Evolutionary conservation across 2,797 vertebrate species (phyloP), one percentile per base, ranked within the genome.

Genomic region (Ibycter americanus): DNA sequence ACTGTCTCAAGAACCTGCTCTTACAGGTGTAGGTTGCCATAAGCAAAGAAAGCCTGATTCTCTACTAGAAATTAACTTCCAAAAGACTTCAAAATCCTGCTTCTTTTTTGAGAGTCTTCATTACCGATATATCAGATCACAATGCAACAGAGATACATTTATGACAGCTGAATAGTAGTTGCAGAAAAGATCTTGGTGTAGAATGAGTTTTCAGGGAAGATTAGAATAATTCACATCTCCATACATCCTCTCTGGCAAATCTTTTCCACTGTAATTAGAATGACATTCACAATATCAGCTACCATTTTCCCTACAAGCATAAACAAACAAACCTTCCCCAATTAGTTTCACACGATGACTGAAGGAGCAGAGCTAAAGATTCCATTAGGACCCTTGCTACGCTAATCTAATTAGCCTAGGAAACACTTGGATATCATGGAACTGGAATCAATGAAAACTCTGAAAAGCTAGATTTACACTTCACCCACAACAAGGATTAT

Each of bases 361-460:
- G 74, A 93, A 66, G 4, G 26, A 93, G 56, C 47, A 91, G 65
- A 96, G 83, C 81, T 96, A 63, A 96, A 96, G 82, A 94, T 90
- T 96, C 83, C 77, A 89, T 93, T 91, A 96, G 86, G 63, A 95
- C 27, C 34, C 51, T 93, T 90, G 52, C 77, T 96, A 91, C 92
- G 79, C 54, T 93, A 96, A 95, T 95, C 73, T 95, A 95, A 97
- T 97, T 96, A 97, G 81, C 70, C 62, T 15, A 42, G 81, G 58
- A 94, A 93, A 74, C 51, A 83, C 49, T 88, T 23, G 40, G 52
- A 87, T 70, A 84, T 54, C 88, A 83, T 74, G 51, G 83, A 94
- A 93, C 47, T 34, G 27, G 25, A 95, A 95, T 90, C 81, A 87
- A 71, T 83, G 94, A 89, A 79, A 94, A 38, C 38, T 62, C 65